Percentiles rank a stretch among this genome's conserved stretches.
Evolutionary conservation across 2,797 vertebrate species (phyloP).

Genomic region (Borostomias antarcticus): DNA sequence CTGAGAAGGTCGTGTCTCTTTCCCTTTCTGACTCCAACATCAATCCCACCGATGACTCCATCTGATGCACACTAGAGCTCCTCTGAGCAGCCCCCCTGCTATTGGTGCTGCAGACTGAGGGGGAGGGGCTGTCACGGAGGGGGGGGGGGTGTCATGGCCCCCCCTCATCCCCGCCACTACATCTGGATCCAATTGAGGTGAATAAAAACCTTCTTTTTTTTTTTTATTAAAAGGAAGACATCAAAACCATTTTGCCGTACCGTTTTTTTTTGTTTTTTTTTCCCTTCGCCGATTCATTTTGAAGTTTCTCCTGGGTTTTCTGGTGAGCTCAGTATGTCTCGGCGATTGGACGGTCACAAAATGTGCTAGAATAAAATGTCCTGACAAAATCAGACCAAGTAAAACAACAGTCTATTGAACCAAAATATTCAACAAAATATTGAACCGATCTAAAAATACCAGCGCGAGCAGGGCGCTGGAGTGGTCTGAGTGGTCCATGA

Average conservation of each 20-base stretch:
- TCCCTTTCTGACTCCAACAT: background rate
- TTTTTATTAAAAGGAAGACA: constrained; percentile 63
- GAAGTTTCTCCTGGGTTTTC: constrained; percentile 56
- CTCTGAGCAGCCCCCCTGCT: no score
- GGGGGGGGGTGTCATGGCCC: constrained; percentile 3
- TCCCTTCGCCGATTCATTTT: constrained; percentile 55
- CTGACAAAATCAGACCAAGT: constrained; percentile 59
- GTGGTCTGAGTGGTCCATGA: constrained; percentile 21
- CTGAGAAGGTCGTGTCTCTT: no score
- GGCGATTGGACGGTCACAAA: constrained; percentile 60
- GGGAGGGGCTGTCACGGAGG: background rate
- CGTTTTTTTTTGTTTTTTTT: no score
- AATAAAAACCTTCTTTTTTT: constrained; percentile 72
- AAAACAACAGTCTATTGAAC: constrained; percentile 63
- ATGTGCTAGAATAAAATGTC: constrained; percentile 58
- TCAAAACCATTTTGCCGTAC: constrained; percentile 59
- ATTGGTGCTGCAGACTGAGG: background rate
- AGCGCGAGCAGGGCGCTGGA: constrained; percentile 44
- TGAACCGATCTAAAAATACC: constrained; percentile 64
- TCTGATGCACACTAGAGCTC: background rate
- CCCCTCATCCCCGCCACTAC: constrained; percentile 63
- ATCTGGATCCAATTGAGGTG: constrained; percentile 86
- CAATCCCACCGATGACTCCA: background rate
- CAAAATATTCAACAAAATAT: constrained; percentile 58
- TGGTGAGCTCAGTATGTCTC: constrained; percentile 54